Conservation (phyloP, 2,797 vertebrate species). For the Loris lydekkerianus region DNA sequence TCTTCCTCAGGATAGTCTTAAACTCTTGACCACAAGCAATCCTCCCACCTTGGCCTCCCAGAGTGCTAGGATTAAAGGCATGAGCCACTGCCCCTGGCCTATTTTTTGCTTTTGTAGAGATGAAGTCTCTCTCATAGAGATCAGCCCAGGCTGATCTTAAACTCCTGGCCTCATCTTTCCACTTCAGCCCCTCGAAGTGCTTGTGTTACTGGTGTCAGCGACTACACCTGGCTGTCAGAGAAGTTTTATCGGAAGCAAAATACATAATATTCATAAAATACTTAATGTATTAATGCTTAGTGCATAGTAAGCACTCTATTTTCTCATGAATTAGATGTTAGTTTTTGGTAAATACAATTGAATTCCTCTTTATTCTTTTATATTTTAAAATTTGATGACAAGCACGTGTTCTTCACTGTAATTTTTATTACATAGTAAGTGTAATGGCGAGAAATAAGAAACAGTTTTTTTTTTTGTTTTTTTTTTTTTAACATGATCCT, state of each 20-base stretch:
- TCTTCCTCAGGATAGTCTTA: too few species aligned
- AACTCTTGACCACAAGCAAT: too few species aligned
- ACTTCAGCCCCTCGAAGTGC: background rate
- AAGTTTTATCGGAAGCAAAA: background rate
- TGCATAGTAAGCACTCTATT: background rate
- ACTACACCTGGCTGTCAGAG: background rate
- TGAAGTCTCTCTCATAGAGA: background rate
- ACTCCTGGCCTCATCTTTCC: background rate
- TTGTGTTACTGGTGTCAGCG: background rate
- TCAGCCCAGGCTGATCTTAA: background rate
- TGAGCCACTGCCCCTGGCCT: too few species aligned
- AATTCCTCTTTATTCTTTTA: background rate
- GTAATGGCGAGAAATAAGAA: background rate
- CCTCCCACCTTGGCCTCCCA: too few species aligned
- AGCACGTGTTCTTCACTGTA: background rate
- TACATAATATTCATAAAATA: background rate
- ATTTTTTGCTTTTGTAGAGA: background rate
- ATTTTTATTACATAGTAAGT: background rate
- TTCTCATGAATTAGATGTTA: background rate
- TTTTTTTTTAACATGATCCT: background rate
- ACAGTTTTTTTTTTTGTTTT: background rate
- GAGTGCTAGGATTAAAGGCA: too few species aligned
- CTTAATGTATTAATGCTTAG: background rate
- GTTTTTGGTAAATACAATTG: conserved; percentile 10
- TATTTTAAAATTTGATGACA: conserved; percentile 39